These are phyloP conservation scores for Trichogramma pretiosum DNA, from an alignment of 1,140 invertebrate genomes.

Conservation along the genomic window DNA sequence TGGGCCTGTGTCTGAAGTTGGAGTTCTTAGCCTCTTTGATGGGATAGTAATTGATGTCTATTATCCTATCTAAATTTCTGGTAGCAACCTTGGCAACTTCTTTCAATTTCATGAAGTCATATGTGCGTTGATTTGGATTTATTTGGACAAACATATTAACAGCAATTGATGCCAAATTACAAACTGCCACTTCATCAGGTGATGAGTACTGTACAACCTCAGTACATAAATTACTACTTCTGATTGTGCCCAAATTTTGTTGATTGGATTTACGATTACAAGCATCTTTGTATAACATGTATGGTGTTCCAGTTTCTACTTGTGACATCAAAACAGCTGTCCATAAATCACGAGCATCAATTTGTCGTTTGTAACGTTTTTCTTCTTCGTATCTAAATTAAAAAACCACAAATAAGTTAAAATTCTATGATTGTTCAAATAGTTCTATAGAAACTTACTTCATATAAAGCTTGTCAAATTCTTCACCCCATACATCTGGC, in stretches of 20 bases:
- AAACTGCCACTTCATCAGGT: slow-evolving; percentile 92
- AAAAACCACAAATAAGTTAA: slow-evolving; percentile 10
- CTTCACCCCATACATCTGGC: slow-evolving; percentile 84
- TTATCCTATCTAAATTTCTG: slow-evolving; percentile 93
- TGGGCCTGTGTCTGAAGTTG: slow-evolving; percentile 89
- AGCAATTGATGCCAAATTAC: slow-evolving; percentile 97
- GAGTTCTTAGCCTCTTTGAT: slow-evolving; percentile 79
- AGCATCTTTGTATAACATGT: slow-evolving; percentile 96
- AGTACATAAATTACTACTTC: slow-evolving; percentile 96
- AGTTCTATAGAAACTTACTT: slow-evolving; percentile 44
- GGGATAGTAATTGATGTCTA: slow-evolving; percentile 96
- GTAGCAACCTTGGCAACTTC: slow-evolving; percentile 84
- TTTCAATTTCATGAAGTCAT: slow-evolving; percentile 84
- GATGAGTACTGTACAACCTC: slow-evolving; percentile 94
- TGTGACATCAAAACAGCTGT: slow-evolving; percentile 90
- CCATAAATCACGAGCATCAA: slow-evolving; percentile 87
- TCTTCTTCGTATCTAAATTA: slow-evolving; percentile 73
- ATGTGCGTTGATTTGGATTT: slow-evolving; percentile 62
- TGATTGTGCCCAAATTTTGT: slow-evolving; percentile 97
- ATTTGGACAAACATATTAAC: slow-evolving; percentile 95
- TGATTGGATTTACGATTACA: slow-evolving; percentile 98
- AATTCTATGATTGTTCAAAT: neutral
- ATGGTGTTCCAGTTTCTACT: slow-evolving; percentile 97
- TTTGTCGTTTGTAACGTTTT: slow-evolving; percentile 62
- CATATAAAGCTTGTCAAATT: slow-evolving; percentile 86